These are phyloP conservation scores for Bursaphelenchus mucronatus DNA, from an alignment of 1,140 invertebrate genomes.

Conservation along the genomic window DNA sequence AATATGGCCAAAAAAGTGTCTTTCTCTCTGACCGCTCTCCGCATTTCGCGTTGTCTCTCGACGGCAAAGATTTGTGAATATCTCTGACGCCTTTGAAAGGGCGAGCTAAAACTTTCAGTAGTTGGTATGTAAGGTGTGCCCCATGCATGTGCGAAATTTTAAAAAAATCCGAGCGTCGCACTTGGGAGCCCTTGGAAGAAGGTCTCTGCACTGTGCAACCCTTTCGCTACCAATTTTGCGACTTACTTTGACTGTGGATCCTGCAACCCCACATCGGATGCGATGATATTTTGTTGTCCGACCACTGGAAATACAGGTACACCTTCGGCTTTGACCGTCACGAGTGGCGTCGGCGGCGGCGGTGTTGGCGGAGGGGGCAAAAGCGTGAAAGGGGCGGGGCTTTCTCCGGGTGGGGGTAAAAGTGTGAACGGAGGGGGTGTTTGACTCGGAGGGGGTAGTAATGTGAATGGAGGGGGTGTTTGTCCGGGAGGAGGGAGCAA, in stretches of 20 bases:
- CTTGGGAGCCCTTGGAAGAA: too few species aligned
- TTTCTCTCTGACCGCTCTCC: too few species aligned
- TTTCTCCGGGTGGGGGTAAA: background rate
- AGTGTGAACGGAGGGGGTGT: slow-evolving; percentile 13
- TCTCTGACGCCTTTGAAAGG: too few species aligned
- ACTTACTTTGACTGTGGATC: slow-evolving; percentile 1
- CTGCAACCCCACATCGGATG: slow-evolving; percentile 3
- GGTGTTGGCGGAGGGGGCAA: slow-evolving; percentile 9
- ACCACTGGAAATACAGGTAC: slow-evolving; percentile 4
- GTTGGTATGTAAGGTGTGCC: too few species aligned
- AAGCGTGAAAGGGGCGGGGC: background rate
- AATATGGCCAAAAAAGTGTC: too few species aligned
- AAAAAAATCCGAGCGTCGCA: too few species aligned
- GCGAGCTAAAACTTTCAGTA: too few species aligned
- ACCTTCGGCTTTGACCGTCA: background rate
- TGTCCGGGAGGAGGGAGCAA: background rate
- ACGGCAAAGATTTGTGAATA: too few species aligned
- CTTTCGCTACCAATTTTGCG: too few species aligned
- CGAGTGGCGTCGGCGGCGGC: background rate
- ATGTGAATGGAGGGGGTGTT: slow-evolving; percentile 19
- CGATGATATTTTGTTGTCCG: slow-evolving; percentile 6
- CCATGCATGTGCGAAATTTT: too few species aligned
- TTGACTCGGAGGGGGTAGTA: slow-evolving; percentile 19
- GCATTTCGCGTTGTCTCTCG: too few species aligned
- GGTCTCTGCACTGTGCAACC: too few species aligned